Percentiles rank a stretch among this genome's conserved stretches.
Conservation (phyloP, 2,113 vertebrate genomes). For the Echinops telfairi region DNA sequence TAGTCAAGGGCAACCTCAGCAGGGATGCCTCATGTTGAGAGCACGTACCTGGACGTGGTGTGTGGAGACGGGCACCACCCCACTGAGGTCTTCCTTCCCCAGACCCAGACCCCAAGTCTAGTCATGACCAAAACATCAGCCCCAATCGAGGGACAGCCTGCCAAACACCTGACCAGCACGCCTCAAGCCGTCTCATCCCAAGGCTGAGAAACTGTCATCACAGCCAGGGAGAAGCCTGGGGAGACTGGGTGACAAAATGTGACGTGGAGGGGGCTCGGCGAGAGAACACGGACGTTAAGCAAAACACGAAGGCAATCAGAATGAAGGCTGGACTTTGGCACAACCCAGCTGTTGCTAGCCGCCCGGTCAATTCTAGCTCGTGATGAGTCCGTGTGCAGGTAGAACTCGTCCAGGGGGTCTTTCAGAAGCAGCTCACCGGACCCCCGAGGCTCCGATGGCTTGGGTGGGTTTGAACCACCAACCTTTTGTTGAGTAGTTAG, state of each 20-base stretch:
- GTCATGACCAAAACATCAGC: not conserved
- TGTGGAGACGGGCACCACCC: not conserved
- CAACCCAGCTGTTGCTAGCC: not conserved
- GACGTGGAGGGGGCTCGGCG: not conserved
- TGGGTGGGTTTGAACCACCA: not conserved
- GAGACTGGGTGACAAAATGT: not conserved
- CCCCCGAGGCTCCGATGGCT: not conserved
- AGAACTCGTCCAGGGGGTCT: not conserved
- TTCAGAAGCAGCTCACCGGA: not conserved
- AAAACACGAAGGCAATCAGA: not conserved
- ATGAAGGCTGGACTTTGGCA: not conserved
- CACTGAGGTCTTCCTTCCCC: not conserved
- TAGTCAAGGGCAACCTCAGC: not conserved
- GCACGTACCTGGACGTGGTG: no score
- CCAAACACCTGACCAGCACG: not conserved
- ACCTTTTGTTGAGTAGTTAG: not conserved
- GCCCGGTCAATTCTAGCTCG: not conserved
- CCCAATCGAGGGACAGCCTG: not conserved
- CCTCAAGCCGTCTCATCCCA: not conserved
- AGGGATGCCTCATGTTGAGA: no score
- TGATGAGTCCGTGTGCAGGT: not conserved
- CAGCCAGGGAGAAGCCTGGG: not conserved
- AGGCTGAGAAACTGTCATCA: not conserved
- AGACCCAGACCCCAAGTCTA: not conserved
- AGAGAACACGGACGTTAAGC: not conserved